Conservation (phyloP, 2,888 invertebrate species). For the Chymomyza caudatula region DNA sequence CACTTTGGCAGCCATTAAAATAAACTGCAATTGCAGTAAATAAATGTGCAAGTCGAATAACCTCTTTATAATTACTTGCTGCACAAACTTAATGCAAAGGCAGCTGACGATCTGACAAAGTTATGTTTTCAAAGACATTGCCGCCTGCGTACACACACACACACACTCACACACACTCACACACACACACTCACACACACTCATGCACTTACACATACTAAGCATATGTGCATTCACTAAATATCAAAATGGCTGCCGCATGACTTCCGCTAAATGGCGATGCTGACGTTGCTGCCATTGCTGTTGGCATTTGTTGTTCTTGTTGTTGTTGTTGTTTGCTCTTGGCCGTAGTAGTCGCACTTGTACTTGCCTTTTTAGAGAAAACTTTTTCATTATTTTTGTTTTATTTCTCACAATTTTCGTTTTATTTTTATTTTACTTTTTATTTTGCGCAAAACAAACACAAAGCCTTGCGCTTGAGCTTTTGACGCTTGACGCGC, state of each 20-base stretch:
- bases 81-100: neutral
- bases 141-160: neutral
- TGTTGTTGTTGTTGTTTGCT: no score
- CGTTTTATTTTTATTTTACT: neutral
- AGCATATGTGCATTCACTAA: neutral
- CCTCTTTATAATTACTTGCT: neutral
- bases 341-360: conserved; percentile 39
- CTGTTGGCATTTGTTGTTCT: conserved; percentile 27
- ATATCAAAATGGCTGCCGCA: conserved; percentile 36
- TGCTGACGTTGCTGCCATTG: neutral
- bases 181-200: neutral
- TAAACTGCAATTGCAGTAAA: neutral
- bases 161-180: neutral
- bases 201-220: conserved; percentile 12
- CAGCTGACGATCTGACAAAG: neutral
- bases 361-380: conserved; percentile 17
- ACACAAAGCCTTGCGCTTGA: conserved; percentile 10
- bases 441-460: neutral
- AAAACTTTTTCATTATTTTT: conserved; percentile 35
- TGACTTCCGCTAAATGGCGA: conserved; percentile 27
- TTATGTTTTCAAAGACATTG: neutral
- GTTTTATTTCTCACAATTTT: conserved; percentile 64
- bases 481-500: conserved; percentile 47
- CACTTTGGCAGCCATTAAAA: no score
- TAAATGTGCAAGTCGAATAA: neutral